These are phyloP conservation scores for Neomorphus geoffroyi DNA, from an alignment of 2,797 vertebrate genomes.

Conservation along the genomic window DNA sequence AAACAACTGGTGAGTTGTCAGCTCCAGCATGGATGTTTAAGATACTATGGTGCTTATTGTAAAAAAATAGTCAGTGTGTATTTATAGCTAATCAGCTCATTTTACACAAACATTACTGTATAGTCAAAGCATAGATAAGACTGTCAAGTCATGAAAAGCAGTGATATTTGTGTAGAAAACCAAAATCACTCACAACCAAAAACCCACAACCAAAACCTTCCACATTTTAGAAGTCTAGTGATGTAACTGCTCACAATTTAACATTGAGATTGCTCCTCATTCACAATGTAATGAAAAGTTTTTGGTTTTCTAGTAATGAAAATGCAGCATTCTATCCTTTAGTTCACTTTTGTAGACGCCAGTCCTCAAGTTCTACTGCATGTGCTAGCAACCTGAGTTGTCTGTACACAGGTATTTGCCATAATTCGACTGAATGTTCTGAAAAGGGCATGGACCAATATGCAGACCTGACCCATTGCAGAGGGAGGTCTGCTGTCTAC, in stretches of 20 bases:
- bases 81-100: background rate
- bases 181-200: background rate
- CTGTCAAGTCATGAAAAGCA: background rate
- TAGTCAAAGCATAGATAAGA: background rate
- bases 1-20: background rate
- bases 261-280: background rate
- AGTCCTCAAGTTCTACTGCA: background rate
- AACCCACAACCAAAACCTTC: rapidly evolving
- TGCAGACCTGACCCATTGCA: no score
- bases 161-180: rapidly evolving
- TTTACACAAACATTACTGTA: background rate
- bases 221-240: background rate
- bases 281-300: background rate
- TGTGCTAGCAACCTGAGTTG: background rate
- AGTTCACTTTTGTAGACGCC: rapidly evolving
- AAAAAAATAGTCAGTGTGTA: background rate
- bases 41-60: background rate
- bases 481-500: no score
- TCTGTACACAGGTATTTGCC: rapidly evolving
- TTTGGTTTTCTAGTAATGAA: background rate
- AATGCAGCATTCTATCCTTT: background rate
- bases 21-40: no score
- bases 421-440: background rate
- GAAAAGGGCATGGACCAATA: no score
- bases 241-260: background rate